Evolutionary conservation across 2,113 vertebrate genomes (phyloP), one percentile per base, ranked within the genome.

Genomic region (Empidonax alnorum): DNA sequence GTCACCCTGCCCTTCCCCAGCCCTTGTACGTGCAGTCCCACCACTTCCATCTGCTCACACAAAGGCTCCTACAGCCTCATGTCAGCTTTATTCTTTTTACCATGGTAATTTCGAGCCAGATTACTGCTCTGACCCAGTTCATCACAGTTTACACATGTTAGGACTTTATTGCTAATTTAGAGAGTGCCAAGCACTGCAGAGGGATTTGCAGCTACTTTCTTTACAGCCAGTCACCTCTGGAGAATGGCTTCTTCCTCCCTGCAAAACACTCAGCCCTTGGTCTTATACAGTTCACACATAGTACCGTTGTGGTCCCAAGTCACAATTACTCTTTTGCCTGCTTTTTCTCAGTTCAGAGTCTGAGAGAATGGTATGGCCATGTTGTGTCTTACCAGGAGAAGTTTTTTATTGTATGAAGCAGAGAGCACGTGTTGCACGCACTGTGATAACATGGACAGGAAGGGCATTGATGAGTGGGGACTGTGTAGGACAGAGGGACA

Each of bases 341-440:
- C 5, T 35, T 49, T 72, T 80, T 68, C 82, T 87, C 31, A 49
- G 50, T 62, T 82, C 90, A 72, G 63, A 72, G 85, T 42, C 88
- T 82, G 61, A 61, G 87, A 93, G 50, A 78, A 65, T 9, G 50
- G n/a, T 35, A 39, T 63, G 46, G 73, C 52, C 8, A 0, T 2
- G 12, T 42, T 55, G 17, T 47, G 75, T 39, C 52, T 91, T 46
- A 67, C 20, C 17, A 78, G 65, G n/a, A 78, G 68, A 84, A 27
- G 11, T 3, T 37, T 87, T 53, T 58, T 46, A 75, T 23, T 63
- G 61, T 23, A 12, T 50, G 56, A 89, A 78, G 55, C 17, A 53
- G 61, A 8, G 19, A 30, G 25, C 17, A n/a, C 6, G 7, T 58
- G 50, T 41, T 49, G n/a, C 52, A 67, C 0, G 0, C 25, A 71